Conservation (phyloP, 2,888 invertebrate species). For the Polydrusus pterygomalis region DNA sequence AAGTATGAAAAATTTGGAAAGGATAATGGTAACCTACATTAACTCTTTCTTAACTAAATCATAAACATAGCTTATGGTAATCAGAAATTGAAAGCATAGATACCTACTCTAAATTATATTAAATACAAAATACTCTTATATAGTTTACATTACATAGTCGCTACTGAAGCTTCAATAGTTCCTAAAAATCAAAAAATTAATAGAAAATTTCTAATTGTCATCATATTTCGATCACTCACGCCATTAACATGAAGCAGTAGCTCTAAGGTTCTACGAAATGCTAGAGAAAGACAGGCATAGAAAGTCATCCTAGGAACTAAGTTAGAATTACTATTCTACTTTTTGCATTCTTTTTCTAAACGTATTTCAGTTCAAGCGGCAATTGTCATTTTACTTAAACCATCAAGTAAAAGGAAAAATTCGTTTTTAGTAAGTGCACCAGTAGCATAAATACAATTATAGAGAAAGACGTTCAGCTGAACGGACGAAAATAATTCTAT, state of each 20-base stretch:
- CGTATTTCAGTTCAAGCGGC: neutral
- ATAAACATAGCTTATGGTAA: neutral
- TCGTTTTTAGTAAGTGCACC: too few relatives aligned
- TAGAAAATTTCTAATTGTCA: slow-evolving; percentile 6
- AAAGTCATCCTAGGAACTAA: slow-evolving; percentile 59
- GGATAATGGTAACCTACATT: too few relatives aligned
- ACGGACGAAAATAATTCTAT: too few relatives aligned
- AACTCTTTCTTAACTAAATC: too few relatives aligned
- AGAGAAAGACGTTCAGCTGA: too few relatives aligned
- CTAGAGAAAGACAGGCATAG: slow-evolving; percentile 66
- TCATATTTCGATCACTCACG: slow-evolving; percentile 32
- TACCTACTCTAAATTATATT: neutral
- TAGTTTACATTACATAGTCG: slow-evolving; percentile 1
- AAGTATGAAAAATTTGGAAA: too few relatives aligned
- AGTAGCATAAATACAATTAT: too few relatives aligned
- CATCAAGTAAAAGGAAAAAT: too few relatives aligned
- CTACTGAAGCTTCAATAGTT: slow-evolving; percentile 25
- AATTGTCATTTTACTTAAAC: too few relatives aligned
- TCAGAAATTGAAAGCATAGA: neutral
- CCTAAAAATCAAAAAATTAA: slow-evolving; percentile 27
- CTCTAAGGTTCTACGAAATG: slow-evolving; percentile 65
- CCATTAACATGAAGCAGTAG: slow-evolving; percentile 62
- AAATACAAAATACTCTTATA: slow-evolving; percentile 1
- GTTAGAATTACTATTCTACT: slow-evolving; percentile 31
- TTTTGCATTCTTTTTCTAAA: slow-evolving; percentile 41